Evolutionary conservation across 2,797 vertebrate genomes (phyloP), one percentile per base, ranked within the genome.

Genomic region (Arremon aurantiirostris): DNA sequence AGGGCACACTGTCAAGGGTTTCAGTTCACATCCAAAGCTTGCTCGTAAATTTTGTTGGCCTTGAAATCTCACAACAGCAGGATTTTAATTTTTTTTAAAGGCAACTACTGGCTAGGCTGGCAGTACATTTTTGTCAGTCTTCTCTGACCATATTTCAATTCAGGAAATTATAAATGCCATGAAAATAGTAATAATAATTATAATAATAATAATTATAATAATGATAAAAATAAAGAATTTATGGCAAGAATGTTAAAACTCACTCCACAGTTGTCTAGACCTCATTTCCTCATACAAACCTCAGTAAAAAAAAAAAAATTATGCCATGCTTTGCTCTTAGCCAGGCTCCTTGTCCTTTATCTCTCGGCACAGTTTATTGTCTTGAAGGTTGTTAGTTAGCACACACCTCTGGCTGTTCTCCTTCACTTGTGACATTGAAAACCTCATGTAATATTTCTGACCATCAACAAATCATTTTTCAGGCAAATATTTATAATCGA

Each of bases 1-100:
- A 95, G 86, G 89, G 28, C 49, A 83, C 72, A 52, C 79, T 94
- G 75, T 93, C 80, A 66, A 68, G 72, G 69, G 46, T 75, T 94
- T 53, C 39, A 65, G 78, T 80, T 90, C 80, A 94, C 34, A 77
- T 85, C 71, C 65, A 84, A 78, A 79, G 4, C 53, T 78, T 55
- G 57, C 30, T 92, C 18, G 0, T 81, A 90, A 89, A 89, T 86
- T 87, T 57, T 92, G 7, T 49, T 95, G 87, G 86, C 39, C 84
- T 93, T 90, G 75, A 91, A 93, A 88, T 24, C 57, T 88, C 75
- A 86, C n/a, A 92, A 76, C 8, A 41, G 42, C 2, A 56, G 22
- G 12, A n/a, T 63, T 77, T 70, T 26, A n/a, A 1, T 30, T 82
- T 79, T 72, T 35, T 70, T n/a, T 55, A 15, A 66, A 66, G 75